Evolutionary conservation across 2,797 vertebrate genomes (phyloP), one percentile per base, ranked within the genome.

Genomic region (Betta splendens): DNA sequence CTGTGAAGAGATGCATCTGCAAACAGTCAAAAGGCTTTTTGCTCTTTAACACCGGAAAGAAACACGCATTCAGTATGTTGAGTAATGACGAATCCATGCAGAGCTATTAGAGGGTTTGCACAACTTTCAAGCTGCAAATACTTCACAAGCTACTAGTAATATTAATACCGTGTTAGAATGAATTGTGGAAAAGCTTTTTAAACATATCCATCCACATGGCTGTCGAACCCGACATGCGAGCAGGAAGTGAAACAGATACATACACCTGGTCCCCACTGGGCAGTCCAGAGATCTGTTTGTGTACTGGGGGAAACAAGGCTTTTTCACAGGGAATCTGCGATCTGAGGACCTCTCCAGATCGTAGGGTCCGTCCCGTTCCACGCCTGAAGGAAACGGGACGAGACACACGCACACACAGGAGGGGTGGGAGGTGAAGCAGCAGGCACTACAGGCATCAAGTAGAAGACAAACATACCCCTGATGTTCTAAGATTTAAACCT

Each of bases 271-370:
- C 83, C 88, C 90, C 46, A 76, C 64, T 43, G 90, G 80, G 75
- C 54, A 87, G 75, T 93, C 91, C 91, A 92, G 64, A 75, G 91
- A 93, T 82, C 83, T 87, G 87, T 90, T 90, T 91, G 89, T 90
- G 85, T 84, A 87, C 62, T 89, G 87, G 63, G 91, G 89, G 50
- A 91, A 83, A 80, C 79, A 68, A 63, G 85, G 72, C 62, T 89
- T 90, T 86, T 87, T 92, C 89, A 89, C 70, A 44, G 83, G 86
- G 70, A 85, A 81, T 81, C 87, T 91, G 80, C 73, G 80, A 86
- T 93, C 90, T 67, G 90, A 89, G 49, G 88, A 78, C 82, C 81
- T 88, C 72, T 92, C 87, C 78, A 83, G 85, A 84, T 90, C 82
- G 54, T 75, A 77, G 56, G 78, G 83, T 74, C 69, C 85, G 80